Evolutionary conservation across 2,888 invertebrate species (phyloP).

Genomic region (Deilephila porcellus): DNA sequence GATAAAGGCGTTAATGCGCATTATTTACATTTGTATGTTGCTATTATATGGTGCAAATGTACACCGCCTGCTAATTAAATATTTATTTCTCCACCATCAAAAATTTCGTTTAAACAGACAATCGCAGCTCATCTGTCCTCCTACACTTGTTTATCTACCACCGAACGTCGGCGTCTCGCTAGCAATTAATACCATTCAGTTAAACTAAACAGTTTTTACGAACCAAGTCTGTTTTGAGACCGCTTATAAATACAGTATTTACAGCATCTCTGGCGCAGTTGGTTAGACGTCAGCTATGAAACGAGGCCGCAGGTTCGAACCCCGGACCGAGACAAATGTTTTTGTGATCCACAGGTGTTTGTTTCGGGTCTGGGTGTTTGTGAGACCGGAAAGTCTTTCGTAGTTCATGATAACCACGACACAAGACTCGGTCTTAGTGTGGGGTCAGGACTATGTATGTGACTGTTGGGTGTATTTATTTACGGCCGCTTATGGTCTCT

Average conservation of each 20-base stretch:
- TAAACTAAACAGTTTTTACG: conserved; percentile 3
- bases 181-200: conserved; percentile 5
- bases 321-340: neutral
- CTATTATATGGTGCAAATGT: neutral
- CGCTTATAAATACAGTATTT: neutral
- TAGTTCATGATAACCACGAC: no score
- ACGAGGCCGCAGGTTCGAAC: neutral
- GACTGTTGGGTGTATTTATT: no score
- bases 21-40: no score
- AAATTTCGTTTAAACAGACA: neutral
- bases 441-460: no score
- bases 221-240: neutral
- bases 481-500: no score
- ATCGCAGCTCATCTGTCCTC: neutral
- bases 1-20: no score
- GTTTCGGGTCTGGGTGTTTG: neutral
- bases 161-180: neutral
- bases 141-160: conserved; percentile 4
- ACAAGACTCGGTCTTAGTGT: no score
- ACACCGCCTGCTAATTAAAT: neutral
- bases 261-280: neutral
- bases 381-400: no score
- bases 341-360: neutral
- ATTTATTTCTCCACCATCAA: neutral
- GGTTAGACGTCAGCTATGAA: neutral